Base-by-base conservation (phyloP, 1,140 invertebrate genomes). In the Tetramorium alpestre region DNA sequence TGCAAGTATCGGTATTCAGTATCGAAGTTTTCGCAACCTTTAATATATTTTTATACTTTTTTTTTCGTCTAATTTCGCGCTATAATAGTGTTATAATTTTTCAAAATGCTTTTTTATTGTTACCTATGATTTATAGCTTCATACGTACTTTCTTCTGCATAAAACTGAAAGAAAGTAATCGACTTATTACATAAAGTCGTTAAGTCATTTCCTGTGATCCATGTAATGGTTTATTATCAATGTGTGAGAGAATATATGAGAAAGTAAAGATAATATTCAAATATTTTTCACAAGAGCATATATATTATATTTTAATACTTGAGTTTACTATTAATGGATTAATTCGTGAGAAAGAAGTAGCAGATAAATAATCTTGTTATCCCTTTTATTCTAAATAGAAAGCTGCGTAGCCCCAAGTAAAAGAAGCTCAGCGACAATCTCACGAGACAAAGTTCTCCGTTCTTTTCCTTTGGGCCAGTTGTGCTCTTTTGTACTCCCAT, bases 401-500 rank as follows among this genome's bases (percentile, higher is more conserved):
- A 72, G 16, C 1, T 56, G 18, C 54, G 18, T 18, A 3, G 22
- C 33, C 4, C 16, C 16, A 54, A 33, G 38, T 33, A 54, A 44
- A 58, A 56, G 69, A 56, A 70, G 38, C 49, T 44, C 65, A n/a
- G 38, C 22, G 47, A 69, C 49, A 70, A 81, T 56, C 49, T 81
- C 38, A 18, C 65, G 10, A 70, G 49, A 41, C 25, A 25, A 56
- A 81, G 38, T 54, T 41, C 13, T 8, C 28, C 10, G 22, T 41
- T 81, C 22, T 44, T 56, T 56, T 5, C 22, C 65, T 56, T 44
- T 58, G 78, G 22, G 49, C 22, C 78, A 81, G 78, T 81, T 56
- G 65, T n/a, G 58, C 25, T 38, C 49, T 67, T 86, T 67, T 86
- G 64, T 80, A 65, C 41, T 80, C 84, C n/a, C 62, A 62, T 62